Percentiles rank a stretch among this genome's conserved stretches.
Conservation (phyloP, 2,888 invertebrate species). For the Cecidostiba fungosa region DNA sequence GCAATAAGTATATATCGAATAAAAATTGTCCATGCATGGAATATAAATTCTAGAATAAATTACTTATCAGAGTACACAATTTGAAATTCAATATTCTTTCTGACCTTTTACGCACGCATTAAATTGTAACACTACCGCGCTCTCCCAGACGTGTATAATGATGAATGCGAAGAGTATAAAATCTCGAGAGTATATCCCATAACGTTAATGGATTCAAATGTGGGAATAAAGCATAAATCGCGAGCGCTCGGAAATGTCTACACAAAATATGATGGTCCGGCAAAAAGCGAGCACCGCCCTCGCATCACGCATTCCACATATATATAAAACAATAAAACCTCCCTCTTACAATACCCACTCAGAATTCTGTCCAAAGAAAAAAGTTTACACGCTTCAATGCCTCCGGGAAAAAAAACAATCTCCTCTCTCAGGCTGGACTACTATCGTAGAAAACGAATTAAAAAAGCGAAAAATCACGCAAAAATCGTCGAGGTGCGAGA, state of each 20-base stretch:
- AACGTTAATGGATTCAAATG: slow-evolving; percentile 10
- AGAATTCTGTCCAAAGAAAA: not conserved
- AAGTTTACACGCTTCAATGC: not conserved
- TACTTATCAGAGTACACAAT: not conserved
- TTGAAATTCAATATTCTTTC: slow-evolving; percentile 1
- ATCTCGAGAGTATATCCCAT: not conserved
- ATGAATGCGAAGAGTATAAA: not conserved
- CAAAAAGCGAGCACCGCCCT: not conserved
- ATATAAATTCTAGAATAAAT: too few species aligned
- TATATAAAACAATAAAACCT: too few species aligned
- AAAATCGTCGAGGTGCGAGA: not conserved
- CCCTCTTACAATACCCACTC: not conserved
- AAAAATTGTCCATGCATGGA: too few species aligned
- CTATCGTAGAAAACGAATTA: not conserved
- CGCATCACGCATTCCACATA: not conserved
- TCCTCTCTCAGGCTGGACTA: not conserved
- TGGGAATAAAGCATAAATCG: slow-evolving; percentile 13
- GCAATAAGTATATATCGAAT: too few species aligned
- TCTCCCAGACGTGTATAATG: not conserved
- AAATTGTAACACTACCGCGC: not conserved
- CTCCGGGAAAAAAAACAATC: not conserved
- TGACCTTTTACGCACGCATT: not conserved
- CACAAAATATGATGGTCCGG: not conserved
- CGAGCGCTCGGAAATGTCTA: not conserved
- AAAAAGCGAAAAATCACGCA: not conserved